Base-by-base conservation (phyloP, 2,888 invertebrate species). In the Artemia sinica region DNA sequence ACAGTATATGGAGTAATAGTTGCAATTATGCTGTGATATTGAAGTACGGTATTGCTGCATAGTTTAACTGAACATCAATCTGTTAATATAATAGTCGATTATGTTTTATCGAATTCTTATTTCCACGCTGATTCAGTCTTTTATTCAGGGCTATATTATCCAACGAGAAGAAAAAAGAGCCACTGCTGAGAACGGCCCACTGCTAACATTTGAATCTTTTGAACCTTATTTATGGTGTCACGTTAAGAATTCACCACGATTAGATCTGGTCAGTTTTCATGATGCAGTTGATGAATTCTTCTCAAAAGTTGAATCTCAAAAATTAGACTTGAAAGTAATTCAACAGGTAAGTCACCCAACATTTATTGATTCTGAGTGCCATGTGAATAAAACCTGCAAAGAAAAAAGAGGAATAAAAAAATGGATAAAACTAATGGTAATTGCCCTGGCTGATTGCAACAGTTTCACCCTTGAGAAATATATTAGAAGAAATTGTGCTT, bases 231-330 rank as follows among this genome's bases (percentile, higher is more conserved):
- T 89, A 14, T 93, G 88, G 76, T 79, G 81, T 1, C 95, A 96
- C 75, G 84, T 86, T 76, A 81, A 80, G 73, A 78, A 79, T 2
- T 78, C 79, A 72, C 84, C 86, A 0, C 79, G 80, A 72, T 78
- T 83, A 49, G 85, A 86, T 74, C 87, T 86, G 76, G 84, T 85
- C 1, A 82, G 84, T 1, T 94, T 94, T 75, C 88, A 92, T 78
- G 79, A 84, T 71, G 89, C 96, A 0, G 90, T 94, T 0, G 98
- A 99, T 79, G 94, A 96, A 76, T 99, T 92, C 79, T 98, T 87
- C 80, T 97, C 96, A 0, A 86, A 87, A 49, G 79, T 94, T 74
- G 96, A 96, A 78, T 87, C 89, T 10, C 96, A 98, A 79, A 96
- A 94, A 78, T 84, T 94, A 74, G 96, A 98, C 76, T 78, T 94